These are phyloP conservation scores for Melieria picta DNA, from an alignment of 2,888 invertebrate genomes.

Conservation along the genomic window DNA sequence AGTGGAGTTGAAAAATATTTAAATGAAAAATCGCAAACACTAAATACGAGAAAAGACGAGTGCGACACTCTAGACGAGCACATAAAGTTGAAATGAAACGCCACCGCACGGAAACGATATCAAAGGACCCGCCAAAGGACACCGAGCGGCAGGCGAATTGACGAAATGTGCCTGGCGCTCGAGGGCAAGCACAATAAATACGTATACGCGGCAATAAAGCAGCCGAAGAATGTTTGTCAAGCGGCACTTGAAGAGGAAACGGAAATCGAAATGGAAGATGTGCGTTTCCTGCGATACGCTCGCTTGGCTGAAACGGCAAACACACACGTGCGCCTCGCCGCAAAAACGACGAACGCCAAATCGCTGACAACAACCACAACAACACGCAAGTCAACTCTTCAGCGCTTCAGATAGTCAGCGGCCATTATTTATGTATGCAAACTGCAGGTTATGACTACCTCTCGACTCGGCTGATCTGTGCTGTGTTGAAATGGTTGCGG, in stretches of 20 bases:
- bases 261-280: neutral
- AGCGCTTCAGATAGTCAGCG: no score
- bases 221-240: neutral
- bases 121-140: neutral
- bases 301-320: no score
- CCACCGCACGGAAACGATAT: neutral
- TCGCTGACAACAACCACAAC: no score
- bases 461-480: no score
- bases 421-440: no score
- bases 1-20: slow-evolving; percentile 1
- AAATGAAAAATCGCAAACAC: neutral
- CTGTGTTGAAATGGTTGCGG: no score
- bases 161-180: neutral
- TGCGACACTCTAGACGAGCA: no score
- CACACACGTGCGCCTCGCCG: no score
- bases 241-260: neutral
- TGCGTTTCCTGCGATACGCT: neutral
- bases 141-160: neutral
- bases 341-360: no score
- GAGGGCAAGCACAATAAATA: neutral
- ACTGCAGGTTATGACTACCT: no score
- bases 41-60: neutral
- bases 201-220: neutral
- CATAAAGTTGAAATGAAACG: neutral
- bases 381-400: no score